phyloP scores from a whole-genome alignment of 2,888 invertebrate genomes.

The Corbicula japonica region DNA sequence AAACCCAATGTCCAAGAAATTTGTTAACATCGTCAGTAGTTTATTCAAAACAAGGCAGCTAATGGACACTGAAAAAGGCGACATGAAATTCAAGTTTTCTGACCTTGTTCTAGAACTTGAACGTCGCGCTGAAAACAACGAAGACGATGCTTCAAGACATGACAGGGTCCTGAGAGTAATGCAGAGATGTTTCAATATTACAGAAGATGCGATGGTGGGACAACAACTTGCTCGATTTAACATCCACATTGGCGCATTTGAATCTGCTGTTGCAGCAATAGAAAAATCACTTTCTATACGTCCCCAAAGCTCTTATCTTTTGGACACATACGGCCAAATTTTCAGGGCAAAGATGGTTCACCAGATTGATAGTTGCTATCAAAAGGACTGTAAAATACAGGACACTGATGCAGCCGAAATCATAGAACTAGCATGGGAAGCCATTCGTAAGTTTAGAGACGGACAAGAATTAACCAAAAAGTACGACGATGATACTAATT shows the following conservation, averaged over 20 bases:
- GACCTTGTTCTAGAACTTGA: conserved; percentile 69
- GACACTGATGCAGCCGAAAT: conserved; percentile 55
- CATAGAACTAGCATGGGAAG: conserved; percentile 54
- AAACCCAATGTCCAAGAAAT: conserved; percentile 34
- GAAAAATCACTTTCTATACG: conserved; percentile 55
- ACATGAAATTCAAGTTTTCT: conserved; percentile 64
- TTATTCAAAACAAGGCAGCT: conserved; percentile 47
- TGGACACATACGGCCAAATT: conserved; percentile 77
- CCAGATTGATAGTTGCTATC: conserved; percentile 21
- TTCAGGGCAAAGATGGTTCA: conserved; percentile 62
- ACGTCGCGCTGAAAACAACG: conserved; percentile 53
- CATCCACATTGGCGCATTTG: conserved; percentile 71
- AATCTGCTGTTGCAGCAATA: conserved; percentile 67
- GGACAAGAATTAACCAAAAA: conserved; percentile 59
- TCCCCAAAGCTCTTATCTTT: conserved; percentile 72
- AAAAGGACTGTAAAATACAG: conserved; percentile 43
- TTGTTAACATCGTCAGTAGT: conserved; percentile 27
- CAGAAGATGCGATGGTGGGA: conserved; percentile 76
- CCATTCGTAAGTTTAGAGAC: conserved; percentile 60
- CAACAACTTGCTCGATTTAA: conserved; percentile 76
- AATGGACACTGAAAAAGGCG: conserved; percentile 25
- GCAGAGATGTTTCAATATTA: conserved; percentile 61
- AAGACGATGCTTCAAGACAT: conserved; percentile 45
- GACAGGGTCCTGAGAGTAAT: conserved; percentile 64
- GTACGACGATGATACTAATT: conserved; percentile 12